Evolutionary conservation across 2,113 vertebrate genomes (phyloP).

Genomic region (Taxidea taxus): DNA sequence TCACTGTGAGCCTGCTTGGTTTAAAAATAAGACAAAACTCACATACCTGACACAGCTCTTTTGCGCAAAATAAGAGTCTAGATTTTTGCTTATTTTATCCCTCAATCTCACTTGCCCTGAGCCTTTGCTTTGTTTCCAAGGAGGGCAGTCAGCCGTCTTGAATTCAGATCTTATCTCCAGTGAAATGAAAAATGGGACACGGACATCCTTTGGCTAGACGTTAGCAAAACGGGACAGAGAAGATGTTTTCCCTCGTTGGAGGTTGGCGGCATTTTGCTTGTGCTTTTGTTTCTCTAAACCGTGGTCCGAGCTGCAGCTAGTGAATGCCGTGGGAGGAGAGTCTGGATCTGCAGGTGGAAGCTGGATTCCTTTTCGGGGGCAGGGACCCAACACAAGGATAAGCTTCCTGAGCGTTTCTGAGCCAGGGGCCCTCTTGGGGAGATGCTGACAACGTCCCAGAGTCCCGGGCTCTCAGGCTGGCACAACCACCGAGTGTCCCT

Average conservation of each 20-base stretch:
- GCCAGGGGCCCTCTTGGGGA: not conserved
- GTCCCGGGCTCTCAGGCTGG: not conserved
- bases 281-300: not conserved
- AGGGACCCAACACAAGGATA: not conserved
- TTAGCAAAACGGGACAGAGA: not conserved
- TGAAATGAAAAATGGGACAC: not conserved
- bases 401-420: not conserved
- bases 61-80: not conserved
- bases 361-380: not conserved
- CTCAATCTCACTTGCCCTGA: not conserved
- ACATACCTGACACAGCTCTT: not conserved
- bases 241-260: not conserved
- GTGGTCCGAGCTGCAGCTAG: not conserved
- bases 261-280: not conserved
- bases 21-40: not conserved
- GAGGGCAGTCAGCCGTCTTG: not conserved
- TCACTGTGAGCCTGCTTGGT: not conserved
- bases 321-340: not conserved
- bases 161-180: not conserved
- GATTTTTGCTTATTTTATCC: not conserved
- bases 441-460: not conserved
- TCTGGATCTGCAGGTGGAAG: not conserved
- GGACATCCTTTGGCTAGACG: no score
- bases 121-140: not conserved
- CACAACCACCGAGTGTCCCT: not conserved